Conservation (phyloP, 2,888 invertebrate genomes). For the Drosophila mettleri region DNA sequence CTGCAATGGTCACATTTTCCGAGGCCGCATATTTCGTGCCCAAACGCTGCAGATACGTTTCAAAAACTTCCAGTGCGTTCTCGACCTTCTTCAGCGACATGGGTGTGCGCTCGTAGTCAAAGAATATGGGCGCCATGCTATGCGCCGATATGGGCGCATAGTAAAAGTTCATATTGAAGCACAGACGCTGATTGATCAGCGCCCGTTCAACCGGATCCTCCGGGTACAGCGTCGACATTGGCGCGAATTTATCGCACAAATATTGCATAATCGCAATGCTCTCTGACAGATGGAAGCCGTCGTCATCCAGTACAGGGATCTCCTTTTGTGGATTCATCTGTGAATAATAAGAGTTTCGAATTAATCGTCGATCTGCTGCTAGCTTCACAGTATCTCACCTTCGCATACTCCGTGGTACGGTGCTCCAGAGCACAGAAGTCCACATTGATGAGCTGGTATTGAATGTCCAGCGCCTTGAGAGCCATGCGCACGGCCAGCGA, state of each 20-base stretch:
- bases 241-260: conserved; percentile 90
- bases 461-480: conserved; percentile 88
- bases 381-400: conserved; percentile 85
- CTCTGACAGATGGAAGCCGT: conserved; percentile 91
- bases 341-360: background rate
- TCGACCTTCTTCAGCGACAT: conserved; percentile 89
- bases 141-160: conserved; percentile 88
- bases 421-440: conserved; percentile 91
- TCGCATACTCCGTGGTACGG: conserved; percentile 89
- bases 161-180: conserved; percentile 91
- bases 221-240: conserved; percentile 89
- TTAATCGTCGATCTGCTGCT: background rate
- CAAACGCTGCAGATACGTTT: conserved; percentile 88
- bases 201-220: conserved; percentile 89
- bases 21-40: conserved; percentile 89
- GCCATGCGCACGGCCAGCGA: conserved; percentile 90
- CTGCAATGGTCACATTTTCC: conserved; percentile 90
- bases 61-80: conserved; percentile 88
- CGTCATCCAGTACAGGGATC: conserved; percentile 91
- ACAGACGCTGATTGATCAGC: conserved; percentile 91
- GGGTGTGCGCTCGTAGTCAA: conserved; percentile 89
- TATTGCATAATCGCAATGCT: conserved; percentile 89
- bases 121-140: conserved; percentile 90
- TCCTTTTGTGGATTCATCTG: conserved; percentile 92
- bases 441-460: conserved; percentile 88